Percentiles rank a stretch among this genome's conserved stretches.
These are phyloP conservation scores for Crocuta crocuta DNA, from an alignment of 2,113 vertebrate genomes.

Conservation along the genomic window DNA sequence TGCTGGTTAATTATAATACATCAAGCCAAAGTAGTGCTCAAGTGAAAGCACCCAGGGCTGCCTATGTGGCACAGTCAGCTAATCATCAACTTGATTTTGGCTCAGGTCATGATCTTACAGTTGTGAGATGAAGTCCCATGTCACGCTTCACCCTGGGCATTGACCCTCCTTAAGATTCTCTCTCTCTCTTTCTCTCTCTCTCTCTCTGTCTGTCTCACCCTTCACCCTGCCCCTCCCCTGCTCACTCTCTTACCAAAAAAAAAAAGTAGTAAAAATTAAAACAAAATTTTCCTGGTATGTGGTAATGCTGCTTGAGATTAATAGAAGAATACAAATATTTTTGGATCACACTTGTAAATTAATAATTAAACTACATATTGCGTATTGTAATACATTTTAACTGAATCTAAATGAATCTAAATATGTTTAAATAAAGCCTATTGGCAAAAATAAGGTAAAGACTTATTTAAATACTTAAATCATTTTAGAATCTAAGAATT, in stretches of 20 bases:
- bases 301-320: background rate
- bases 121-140: too few species aligned
- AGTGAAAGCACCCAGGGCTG: background rate
- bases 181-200: too few species aligned
- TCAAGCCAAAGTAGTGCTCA: background rate
- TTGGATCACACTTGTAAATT: background rate
- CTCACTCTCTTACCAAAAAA: background rate
- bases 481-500: conserved; percentile 36
- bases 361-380: background rate
- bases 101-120: too few species aligned
- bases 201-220: too few species aligned
- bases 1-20: background rate
- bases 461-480: background rate
- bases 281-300: background rate
- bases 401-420: background rate
- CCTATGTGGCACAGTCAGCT: too few species aligned
- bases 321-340: background rate
- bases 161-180: too few species aligned
- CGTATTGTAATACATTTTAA: background rate
- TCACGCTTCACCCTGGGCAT: too few species aligned
- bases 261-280: background rate
- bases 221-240: too few species aligned
- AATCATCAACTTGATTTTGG: too few species aligned
- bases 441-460: background rate
- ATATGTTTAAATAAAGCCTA: background rate